Evolutionary conservation across 2,797 vertebrate species (phyloP), one percentile per base, ranked within the genome.

Genomic region (Cyclopterus lumpus): DNA sequence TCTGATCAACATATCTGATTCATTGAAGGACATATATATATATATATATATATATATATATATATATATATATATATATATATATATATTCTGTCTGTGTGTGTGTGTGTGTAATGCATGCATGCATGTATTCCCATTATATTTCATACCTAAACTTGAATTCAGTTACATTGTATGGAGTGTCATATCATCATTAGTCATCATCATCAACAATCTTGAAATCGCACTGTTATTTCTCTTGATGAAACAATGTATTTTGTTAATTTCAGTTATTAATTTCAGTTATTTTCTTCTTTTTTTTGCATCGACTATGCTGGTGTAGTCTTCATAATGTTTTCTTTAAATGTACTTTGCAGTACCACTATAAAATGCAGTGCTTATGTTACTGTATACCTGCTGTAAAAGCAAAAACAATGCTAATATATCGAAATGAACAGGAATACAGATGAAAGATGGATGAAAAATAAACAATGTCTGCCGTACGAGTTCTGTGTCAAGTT

Each of bases 281-380:
- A 53, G 22, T 53, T 53, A 6, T 26, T 26, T 53, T 53, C 46
- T 15, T 28, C 26, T 68, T 46, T 69, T 78, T 83, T 77, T 79
- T 75, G 55, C 70, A 75, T 86, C 24, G 93, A 86, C 94, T 96
- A 93, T 93, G 93, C 95, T 91, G 96, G 96, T 94, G 83, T 95
- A 94, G 94, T 93, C 94, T 70, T 80, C 3, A 77, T 75, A 40
- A 60, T 84, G 0, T 75, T 66, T 58, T 88, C 79, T 87, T 74
- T 34, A 68, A 83, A 75, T 88, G 85, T 85, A 71, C 67, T 85
- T 82, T 77, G 71, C 83, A 71, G 77, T 71, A 76, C 82, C 87
- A 91, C 87, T 88, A 85, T 79, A 73, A 84, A 90, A 82, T 82
- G 53, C 86, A 88, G 88, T 84, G 81, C 86, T 88, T 71, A 67